A percentile compares a stretch with the other conserved stretches of the same genome.
These are phyloP conservation scores for Polypterus senegalus DNA, from an alignment of 2,113 vertebrate species.

Conservation along the genomic window DNA sequence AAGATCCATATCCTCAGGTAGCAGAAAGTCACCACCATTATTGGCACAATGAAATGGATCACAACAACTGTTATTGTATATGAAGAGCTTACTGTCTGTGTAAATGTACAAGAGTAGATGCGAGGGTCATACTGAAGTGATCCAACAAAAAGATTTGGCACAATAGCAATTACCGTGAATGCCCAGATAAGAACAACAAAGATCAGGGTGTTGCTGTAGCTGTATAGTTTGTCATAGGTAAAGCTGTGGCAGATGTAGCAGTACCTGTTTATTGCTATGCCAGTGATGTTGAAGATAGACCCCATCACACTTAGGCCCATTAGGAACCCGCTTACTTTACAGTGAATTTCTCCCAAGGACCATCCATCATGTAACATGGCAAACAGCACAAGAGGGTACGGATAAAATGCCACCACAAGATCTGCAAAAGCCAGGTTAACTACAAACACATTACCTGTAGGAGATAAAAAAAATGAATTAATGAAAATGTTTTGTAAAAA, in stretches of 20 bases:
- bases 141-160: slow-evolving; percentile 75
- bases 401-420: slow-evolving; percentile 79
- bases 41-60: slow-evolving; percentile 78
- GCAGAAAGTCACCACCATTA: slow-evolving; percentile 73
- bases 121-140: slow-evolving; percentile 73
- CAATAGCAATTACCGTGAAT: slow-evolving; percentile 60
- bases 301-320: slow-evolving; percentile 83
- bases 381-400: slow-evolving; percentile 71
- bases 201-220: slow-evolving; percentile 60
- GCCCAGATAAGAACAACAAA: slow-evolving; percentile 65
- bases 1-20: slow-evolving; percentile 80
- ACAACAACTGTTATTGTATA: slow-evolving; percentile 69
- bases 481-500: not conserved
- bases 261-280: slow-evolving; percentile 77
- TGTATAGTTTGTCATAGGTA: slow-evolving; percentile 65
- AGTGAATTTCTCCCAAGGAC: slow-evolving; percentile 68
- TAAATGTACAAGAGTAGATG: slow-evolving; percentile 80
- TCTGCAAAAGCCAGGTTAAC: slow-evolving; percentile 82
- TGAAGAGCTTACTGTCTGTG: slow-evolving; percentile 65
- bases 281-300: slow-evolving; percentile 85
- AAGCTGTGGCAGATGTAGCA: slow-evolving; percentile 81
- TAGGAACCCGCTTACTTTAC: slow-evolving; percentile 81
- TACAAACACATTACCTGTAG: slow-evolving; percentile 76
- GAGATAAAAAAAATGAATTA: slow-evolving; percentile 22
- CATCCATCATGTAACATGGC: slow-evolving; percentile 79